Evolutionary conservation across 2,888 invertebrate genomes (phyloP), one percentile per base, ranked within the genome.

Genomic region (Listrodromus nycthemerus): DNA sequence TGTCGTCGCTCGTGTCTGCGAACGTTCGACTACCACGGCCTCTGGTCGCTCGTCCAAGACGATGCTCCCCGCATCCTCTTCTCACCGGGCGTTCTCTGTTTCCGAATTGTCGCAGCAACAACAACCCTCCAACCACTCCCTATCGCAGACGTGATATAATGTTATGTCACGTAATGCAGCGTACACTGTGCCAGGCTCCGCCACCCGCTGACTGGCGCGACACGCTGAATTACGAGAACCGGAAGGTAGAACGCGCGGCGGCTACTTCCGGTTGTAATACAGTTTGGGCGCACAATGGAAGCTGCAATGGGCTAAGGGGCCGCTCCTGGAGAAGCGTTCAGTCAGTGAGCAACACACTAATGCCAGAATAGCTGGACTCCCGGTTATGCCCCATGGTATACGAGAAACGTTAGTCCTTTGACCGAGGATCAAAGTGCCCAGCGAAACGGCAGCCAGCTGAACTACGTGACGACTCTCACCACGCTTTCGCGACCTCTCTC

Each of bases 241-340:
- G 93, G 93, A 93, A 92, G 93, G 91, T 90, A 91, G 92, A 90
- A 90, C 90, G 92, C 89, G 90, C 89, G 90, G 91, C 89, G 89
- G 91, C 90, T 90, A 92, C 93, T 92, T 93, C 93, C 93, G 92
- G 89, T 91, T 92, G 92, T 92, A 93, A 93, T 93, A 91, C 92
- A 93, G 92, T 93, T 93, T 92, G 91, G 89, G 33, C 74, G 89
- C 91, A 93, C 93, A 92, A 93, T 93, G 90, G 90, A 88, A 88
- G 86, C 87, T 89, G 92, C 93, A 93, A 92, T 92, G 88, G 92
- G 88, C 89, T 86, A 89, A 90, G 91, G 58, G 89, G 86, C 80
- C 33, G 73, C 82, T 1, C 37, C 86, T 83, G 86, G 82, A 74
- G 69, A 86, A 83, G 83, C 80, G 79, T 80, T 81, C 86, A 84